These are phyloP conservation scores for Daphoenositta chrysoptera DNA, from an alignment of 2,113 vertebrate genomes.

Conservation along the genomic window DNA sequence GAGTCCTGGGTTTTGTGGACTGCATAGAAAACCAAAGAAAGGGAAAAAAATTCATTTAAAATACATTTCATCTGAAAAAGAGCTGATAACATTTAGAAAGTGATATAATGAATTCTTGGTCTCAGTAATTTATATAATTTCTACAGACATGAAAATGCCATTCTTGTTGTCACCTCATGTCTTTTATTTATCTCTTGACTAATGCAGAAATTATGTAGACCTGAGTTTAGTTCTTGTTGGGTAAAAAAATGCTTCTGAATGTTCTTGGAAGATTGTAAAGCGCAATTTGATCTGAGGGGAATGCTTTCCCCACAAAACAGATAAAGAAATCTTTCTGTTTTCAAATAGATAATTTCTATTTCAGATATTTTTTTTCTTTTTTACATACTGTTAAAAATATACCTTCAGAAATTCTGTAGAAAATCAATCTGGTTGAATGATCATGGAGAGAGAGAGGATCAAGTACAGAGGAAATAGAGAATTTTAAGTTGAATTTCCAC, in stretches of 20 bases:
- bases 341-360: not conserved
- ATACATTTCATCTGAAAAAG: not conserved
- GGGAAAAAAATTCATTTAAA: rapidly evolving
- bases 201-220: not conserved
- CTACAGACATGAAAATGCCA: not conserved
- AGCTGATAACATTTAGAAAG: not conserved
- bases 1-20: not conserved
- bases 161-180: not conserved
- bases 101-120: not conserved
- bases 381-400: not conserved
- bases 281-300: not conserved
- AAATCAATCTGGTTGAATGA: not conserved
- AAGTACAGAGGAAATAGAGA: not conserved
- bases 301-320: not conserved
- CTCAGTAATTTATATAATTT: not conserved
- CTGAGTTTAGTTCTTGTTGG: not conserved
- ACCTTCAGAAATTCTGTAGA: not conserved
- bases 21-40: not conserved
- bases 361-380: not conserved
- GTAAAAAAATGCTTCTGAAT: not conserved
- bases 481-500: not conserved
- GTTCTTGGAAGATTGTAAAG: not conserved
- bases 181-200: not conserved
- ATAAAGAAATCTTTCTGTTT: not conserved
- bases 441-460: not conserved